phyloP scores from a whole-genome alignment of 92 coral and sea anemone species.

The Palythoa grandis region DNA sequence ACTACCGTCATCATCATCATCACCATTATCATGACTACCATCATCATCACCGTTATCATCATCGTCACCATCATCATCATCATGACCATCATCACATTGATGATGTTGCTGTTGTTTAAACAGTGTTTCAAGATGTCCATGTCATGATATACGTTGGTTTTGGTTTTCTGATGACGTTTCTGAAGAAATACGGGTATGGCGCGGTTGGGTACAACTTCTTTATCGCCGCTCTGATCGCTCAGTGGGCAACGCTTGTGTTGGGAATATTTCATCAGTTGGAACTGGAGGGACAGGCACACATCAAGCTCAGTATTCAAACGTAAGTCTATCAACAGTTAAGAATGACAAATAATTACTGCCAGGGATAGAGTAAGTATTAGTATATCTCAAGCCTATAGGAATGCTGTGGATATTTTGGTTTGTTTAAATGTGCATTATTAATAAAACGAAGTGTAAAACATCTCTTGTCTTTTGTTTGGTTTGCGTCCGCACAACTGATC shows the following conservation, averaged over 20 bases:
- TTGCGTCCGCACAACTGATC: too few relatives aligned
- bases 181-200: conserved; percentile 73
- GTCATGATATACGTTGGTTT: conserved; percentile 78
- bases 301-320: background rate
- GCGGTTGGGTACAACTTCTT: conserved; percentile 81
- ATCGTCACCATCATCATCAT: background rate
- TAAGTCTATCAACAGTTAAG: background rate
- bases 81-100: too few relatives aligned
- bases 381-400: too few relatives aligned
- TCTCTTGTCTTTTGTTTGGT: too few relatives aligned
- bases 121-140: conserved; percentile 86
- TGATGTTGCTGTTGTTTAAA: background rate
- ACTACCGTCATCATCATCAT: background rate
- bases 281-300: conserved; percentile 9
- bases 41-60: background rate
- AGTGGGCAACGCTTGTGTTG: conserved; percentile 75
- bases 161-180: conserved; percentile 81
- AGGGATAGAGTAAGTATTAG: too few relatives aligned
- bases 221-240: conserved; percentile 71
- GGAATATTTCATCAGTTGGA: conserved; percentile 68
- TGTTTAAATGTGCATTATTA: too few relatives aligned
- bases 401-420: too few relatives aligned
- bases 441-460: too few relatives aligned
- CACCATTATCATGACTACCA: too few relatives aligned
- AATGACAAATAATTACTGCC: background rate